Base-by-base conservation (phyloP, 2,888 invertebrate species). In the Acleris cristana region DNA sequence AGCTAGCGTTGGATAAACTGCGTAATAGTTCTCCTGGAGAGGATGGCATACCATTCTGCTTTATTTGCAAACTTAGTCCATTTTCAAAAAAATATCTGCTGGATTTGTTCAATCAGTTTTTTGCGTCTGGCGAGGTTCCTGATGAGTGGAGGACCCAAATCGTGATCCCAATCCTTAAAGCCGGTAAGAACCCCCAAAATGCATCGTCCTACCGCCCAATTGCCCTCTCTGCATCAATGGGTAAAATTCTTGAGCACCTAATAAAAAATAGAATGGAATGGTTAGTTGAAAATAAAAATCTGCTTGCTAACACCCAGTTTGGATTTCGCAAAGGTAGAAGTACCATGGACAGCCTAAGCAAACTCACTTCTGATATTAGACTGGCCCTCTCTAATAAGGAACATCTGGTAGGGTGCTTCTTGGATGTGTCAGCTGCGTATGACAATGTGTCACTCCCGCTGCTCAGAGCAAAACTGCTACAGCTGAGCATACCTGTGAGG, bases 401-500 rank as follows among this genome's bases (percentile, higher is more conserved):
- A 8, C 48, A 16, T 18, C 48, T 49, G 5, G n/a, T 18, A 49
- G 18, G 16, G 18, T 18, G 16, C 48, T 18, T 26, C 26, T 26
- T 26, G 26, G 26, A 26, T 7, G 26, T 26, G 26, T 26, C 26
- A 26, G 26, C 26, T 26, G 26, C 26, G 26, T 26, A 26, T 26
- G 26, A 26, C 26, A 26, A 26, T 26, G 26, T 26, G 26, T 26
- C 7, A 26, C 26, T 26, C 26, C 26, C 26, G 26, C 26, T 26
- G 26, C 26, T 26, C 26, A 26, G 48, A 49, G 48, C 48, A 49
- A 49, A 49, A 49, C 2, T 49, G 48, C 48, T n/a, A 8, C n/a
- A 49, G 19, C 48, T 49, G 48, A 49, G 48, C 8, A 49, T 49
- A n/a, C 48, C 48, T 18, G 48, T 18, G 48, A 49, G 48, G 48